Conservation (phyloP, 2,888 invertebrate species). For the Bembecia ichneumoniformis region DNA sequence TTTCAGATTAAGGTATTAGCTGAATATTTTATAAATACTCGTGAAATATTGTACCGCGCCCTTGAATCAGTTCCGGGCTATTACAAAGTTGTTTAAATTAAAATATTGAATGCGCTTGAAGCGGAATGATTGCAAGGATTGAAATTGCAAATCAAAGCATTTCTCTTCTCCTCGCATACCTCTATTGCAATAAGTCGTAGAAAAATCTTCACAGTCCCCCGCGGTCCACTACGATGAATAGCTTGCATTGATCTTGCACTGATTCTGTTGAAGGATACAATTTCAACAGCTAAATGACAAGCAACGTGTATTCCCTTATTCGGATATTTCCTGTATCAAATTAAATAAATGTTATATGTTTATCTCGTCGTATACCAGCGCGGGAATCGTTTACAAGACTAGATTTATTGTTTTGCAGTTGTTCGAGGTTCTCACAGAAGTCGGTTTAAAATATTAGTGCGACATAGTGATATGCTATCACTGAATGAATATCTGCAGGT, state of each 20-base stretch:
- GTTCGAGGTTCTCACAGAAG: slow-evolving; percentile 5
- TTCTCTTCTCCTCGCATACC: not conserved
- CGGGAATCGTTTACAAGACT: slow-evolving; percentile 42
- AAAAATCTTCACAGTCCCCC: slow-evolving; percentile 8
- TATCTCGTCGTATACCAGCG: slow-evolving; percentile 33
- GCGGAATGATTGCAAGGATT: slow-evolving; percentile 37
- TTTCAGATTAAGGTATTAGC: slow-evolving; percentile 32
- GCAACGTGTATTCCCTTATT: slow-evolving; percentile 14
- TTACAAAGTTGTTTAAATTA: slow-evolving; percentile 60
- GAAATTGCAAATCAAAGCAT: slow-evolving; percentile 36
- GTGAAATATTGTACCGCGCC: slow-evolving; percentile 50
- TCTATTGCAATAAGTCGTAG: not conserved
- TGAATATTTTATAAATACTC: slow-evolving; percentile 29
- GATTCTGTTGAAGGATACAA: slow-evolving; percentile 22
- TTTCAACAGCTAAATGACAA: slow-evolving; percentile 6
- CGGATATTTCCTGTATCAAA: slow-evolving; percentile 3
- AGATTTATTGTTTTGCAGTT: slow-evolving; percentile 22
- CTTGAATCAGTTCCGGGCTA: slow-evolving; percentile 57
- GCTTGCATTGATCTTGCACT: slow-evolving; percentile 17
- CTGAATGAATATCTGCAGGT: not conserved
- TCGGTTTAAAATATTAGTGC: not conserved
- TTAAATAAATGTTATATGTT: not conserved
- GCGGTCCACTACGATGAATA: slow-evolving; percentile 6
- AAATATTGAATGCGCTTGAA: slow-evolving; percentile 37
- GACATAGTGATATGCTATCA: not conserved